phyloP scores from a whole-genome alignment of 2,113 vertebrate species.

The Ciconia stormi region DNA sequence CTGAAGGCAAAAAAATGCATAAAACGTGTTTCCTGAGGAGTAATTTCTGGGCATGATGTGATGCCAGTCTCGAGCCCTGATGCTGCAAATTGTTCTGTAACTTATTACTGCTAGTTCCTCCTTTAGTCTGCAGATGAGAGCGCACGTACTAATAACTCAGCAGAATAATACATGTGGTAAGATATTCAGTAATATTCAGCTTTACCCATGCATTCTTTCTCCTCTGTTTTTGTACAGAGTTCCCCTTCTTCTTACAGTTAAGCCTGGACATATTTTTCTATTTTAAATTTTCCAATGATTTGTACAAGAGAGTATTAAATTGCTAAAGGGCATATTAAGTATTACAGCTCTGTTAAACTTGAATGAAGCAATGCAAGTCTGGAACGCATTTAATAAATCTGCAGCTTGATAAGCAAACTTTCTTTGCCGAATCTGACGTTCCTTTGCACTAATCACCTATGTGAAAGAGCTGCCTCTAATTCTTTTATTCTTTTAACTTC shows the following conservation, averaged over 20 bases:
- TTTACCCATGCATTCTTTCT: conserved; percentile 52
- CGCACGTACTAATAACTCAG: conserved; percentile 7
- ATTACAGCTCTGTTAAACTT: conserved; percentile 23
- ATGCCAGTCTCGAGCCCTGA: neutral
- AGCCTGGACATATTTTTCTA: conserved; percentile 56
- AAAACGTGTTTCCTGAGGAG: neutral
- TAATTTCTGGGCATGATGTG: neutral
- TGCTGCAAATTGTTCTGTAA: conserved; percentile 10
- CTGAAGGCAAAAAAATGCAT: neutral
- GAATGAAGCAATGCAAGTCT: conserved; percentile 31
- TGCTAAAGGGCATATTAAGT: conserved; percentile 35
- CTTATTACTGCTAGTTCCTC: conserved; percentile 35
- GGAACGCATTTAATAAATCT: conserved; percentile 44
- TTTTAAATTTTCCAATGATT: conserved; percentile 66
- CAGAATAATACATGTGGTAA: conserved; percentile 45
- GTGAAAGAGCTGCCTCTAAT: conserved; percentile 23
- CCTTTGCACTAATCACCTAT: conserved; percentile 17
- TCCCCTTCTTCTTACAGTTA: conserved; percentile 50
- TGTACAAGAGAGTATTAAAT: conserved; percentile 54
- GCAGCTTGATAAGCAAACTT: conserved; percentile 17
- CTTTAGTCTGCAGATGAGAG: neutral
- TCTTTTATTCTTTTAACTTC: conserved; percentile 8
- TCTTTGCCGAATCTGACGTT: conserved; percentile 20
- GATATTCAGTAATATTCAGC: conserved; percentile 37
- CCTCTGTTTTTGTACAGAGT: conserved; percentile 32